Conservation (phyloP, 1,140 invertebrate species). For the Atta colombica region DNA sequence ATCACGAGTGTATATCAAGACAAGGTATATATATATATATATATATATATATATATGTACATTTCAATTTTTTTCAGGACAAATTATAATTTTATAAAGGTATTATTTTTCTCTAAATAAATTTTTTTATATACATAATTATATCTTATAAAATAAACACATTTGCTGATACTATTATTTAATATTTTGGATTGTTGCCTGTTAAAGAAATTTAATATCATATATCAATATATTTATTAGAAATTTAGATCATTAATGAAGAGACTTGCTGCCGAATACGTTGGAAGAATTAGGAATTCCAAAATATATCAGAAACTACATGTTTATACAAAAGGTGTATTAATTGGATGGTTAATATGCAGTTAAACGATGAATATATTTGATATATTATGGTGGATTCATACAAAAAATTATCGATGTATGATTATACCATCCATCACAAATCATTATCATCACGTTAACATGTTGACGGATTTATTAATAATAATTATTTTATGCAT, state of each 20-base stretch:
- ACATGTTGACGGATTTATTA: background rate
- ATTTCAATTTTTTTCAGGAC: background rate
- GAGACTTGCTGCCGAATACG: conserved; percentile 18
- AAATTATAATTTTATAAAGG: conserved; percentile 2
- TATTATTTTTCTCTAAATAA: background rate
- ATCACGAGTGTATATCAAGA: background rate
- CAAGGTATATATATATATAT: background rate
- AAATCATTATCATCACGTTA: background rate
- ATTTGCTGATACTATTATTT: background rate
- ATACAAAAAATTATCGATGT: background rate
- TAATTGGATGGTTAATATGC: conserved; percentile 4
- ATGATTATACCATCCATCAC: background rate
- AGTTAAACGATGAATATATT: background rate
- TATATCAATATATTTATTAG: too few species aligned
- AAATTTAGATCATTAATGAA: conserved; percentile 25
- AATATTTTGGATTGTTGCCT: background rate
- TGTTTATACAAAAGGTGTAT: background rate
- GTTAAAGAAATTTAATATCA: background rate
- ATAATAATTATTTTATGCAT: background rate
- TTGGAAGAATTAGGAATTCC: conserved; percentile 14
- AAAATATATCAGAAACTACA: background rate
- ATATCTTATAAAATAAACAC: background rate
- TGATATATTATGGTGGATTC: background rate
- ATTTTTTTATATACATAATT: background rate
- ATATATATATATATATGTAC: too few species aligned